Evolutionary conservation across 2,888 invertebrate genomes (phyloP).

Genomic region (Sarcophaga caerulescens): DNA sequence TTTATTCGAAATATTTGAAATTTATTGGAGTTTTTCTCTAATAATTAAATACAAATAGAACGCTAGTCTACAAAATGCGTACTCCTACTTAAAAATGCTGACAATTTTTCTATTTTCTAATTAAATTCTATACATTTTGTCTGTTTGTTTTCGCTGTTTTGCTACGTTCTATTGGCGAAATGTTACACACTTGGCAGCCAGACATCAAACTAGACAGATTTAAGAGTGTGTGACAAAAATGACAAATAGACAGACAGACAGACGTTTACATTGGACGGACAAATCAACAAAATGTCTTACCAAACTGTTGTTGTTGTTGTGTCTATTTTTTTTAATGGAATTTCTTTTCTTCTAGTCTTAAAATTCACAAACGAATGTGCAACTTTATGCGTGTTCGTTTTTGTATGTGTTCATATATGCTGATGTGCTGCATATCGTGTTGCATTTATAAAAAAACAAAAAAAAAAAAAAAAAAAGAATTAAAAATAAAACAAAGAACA

Average conservation of each 20-base stretch:
- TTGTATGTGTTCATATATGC: not conserved
- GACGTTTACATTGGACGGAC: too few relatives aligned
- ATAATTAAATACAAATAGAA: too few relatives aligned
- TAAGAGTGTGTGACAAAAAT: constrained; percentile 29
- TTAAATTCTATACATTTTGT: not conserved
- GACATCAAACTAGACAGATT: constrained; percentile 49
- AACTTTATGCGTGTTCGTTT: not conserved
- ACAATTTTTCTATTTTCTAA: not conserved
- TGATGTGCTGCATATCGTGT: constrained; percentile 12
- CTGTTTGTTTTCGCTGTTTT: not conserved
- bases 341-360: constrained; percentile 2
- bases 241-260: not conserved
- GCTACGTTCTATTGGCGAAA: constrained; percentile 2
- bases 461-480: not conserved
- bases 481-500: constrained; percentile 10
- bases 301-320: not conserved
- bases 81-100: not conserved
- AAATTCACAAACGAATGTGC: not conserved
- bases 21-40: too few relatives aligned
- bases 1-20: too few relatives aligned
- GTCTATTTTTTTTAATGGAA: not conserved
- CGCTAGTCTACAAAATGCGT: too few relatives aligned
- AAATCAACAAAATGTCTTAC: not conserved
- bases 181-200: constrained; percentile 31
- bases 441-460: constrained; percentile 28